Base-by-base conservation (phyloP, 2,888 invertebrate species). In the Xanthorhoe spadicearia region DNA sequence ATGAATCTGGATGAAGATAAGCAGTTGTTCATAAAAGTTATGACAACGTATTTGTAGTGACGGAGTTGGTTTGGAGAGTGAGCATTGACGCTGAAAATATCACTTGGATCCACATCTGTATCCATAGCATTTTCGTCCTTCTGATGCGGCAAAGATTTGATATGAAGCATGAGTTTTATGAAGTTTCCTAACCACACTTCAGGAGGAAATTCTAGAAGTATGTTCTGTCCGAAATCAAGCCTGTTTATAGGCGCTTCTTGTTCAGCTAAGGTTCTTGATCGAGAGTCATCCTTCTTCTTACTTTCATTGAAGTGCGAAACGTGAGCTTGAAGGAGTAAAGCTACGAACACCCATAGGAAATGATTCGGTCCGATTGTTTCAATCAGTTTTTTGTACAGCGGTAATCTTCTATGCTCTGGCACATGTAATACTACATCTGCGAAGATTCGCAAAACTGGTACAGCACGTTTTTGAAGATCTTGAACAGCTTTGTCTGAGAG, bases 371-470 rank as follows among this genome's bases (percentile, higher is more conserved):
- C 94, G 0, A 98, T 90, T 0, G 97, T 96, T 38, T 95, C 94
- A n/a, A 98, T 89, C 1, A 99, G 92, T 76, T 97, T 96, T 38
- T 93, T 94, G 71, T 98, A 98, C 0, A 99, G 89, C 0, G 97
- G 96, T 62, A 96, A 88, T 62, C 98, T 94, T 52, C 99, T 94
- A 86, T 99, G 99, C 77, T 97, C 97, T 0, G 99, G 99, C 15
- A 99, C 97, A 86, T 99, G 98, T 0, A 97, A 93, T 52, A 98
- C 94, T 0, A 98, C 97, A 78, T 97, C 97, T 0, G 98, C 97
- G 85, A 99, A 99, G 53, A 99, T 97, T 53, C 98, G 95, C 18
- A 98, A 89, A 15, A 98, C 95, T 1, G 95, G 95, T 43, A 95
- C 94, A 0, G 95, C 94, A 5, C 89, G 92, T 57, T 86, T 86